A percentile compares a stretch with the other conserved stretches of the same genome.
Conservation (phyloP, 2,888 invertebrate species). For the Ophion costatus region DNA sequence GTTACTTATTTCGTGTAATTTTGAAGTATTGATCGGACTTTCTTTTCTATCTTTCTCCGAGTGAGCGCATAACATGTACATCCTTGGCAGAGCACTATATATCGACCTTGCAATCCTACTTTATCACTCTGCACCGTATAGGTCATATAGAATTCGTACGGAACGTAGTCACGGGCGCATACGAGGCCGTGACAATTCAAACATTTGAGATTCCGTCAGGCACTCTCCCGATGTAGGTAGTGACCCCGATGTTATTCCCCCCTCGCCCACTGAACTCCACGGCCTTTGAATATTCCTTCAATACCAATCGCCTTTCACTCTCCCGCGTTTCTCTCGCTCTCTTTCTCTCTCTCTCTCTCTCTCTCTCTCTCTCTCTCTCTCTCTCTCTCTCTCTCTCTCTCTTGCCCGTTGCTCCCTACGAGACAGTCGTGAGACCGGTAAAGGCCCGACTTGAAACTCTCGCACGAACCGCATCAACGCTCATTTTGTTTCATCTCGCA, state of each 20-base stretch:
- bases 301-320: conserved; percentile 51
- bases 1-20: too few species aligned
- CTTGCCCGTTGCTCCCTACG: not conserved
- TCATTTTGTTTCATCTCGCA: conserved; percentile 4
- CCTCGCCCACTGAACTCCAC: conserved; percentile 19
- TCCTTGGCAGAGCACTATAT: conserved; percentile 16
- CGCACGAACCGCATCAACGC: conserved; percentile 14
- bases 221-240: conserved; percentile 35
- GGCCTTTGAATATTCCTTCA: conserved; percentile 46
- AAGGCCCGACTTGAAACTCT: conserved; percentile 4
- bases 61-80: not conserved
- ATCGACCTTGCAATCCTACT: conserved; percentile 19
- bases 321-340: not conserved
- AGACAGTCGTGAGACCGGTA: conserved; percentile 7
- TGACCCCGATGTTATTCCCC: conserved; percentile 43
- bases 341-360: not conserved
- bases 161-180: conserved; percentile 7
- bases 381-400: too few species aligned
- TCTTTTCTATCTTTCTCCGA: not conserved
- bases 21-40: not conserved
- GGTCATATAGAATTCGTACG: conserved; percentile 23
- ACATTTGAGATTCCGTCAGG: conserved; percentile 44
- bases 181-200: conserved; percentile 34
- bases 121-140: not conserved
- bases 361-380: too few species aligned